These are phyloP conservation scores for Stenichneumon culpator DNA, from an alignment of 2,888 invertebrate genomes.

Conservation along the genomic window DNA sequence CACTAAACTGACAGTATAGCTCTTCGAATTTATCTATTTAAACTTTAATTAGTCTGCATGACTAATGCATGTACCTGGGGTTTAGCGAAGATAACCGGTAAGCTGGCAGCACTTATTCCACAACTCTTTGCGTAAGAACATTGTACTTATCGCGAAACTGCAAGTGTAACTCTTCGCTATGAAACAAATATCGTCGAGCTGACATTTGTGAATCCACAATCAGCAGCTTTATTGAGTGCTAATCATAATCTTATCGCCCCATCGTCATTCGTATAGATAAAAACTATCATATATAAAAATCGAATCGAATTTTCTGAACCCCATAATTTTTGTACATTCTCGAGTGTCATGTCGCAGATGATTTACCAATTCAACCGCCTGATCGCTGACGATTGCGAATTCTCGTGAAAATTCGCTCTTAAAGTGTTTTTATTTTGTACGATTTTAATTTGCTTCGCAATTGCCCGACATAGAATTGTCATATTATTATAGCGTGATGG, in stretches of 20 bases:
- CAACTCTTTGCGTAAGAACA: slow-evolving; percentile 17
- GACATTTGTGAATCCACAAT: neutral
- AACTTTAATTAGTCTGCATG: neutral
- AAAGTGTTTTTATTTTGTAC: too few relatives aligned
- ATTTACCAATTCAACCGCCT: too few relatives aligned
- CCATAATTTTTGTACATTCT: too few relatives aligned
- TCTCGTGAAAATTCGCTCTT: too few relatives aligned
- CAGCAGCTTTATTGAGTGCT: neutral
- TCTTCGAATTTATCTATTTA: neutral
- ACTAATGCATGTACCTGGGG: slow-evolving; percentile 21
- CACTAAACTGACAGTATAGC: slow-evolving; percentile 10
- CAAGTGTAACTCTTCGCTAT: neutral
- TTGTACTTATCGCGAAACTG: neutral
- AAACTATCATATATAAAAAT: neutral
- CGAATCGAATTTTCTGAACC: too few relatives aligned
- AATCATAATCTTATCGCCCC: neutral
- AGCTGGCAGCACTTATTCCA: slow-evolving; percentile 4
- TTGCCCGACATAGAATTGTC: too few relatives aligned
- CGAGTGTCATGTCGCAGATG: too few relatives aligned
- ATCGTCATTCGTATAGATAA: neutral
- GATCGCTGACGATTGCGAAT: too few relatives aligned
- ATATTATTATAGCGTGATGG: too few relatives aligned
- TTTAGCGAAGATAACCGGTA: slow-evolving; percentile 31
- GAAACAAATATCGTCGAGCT: neutral
- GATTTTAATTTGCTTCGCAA: too few relatives aligned